Percentiles rank a stretch among this genome's conserved stretches.
Conservation (phyloP, 2,113 vertebrate genomes). For the Osmerus eperlanus region DNA sequence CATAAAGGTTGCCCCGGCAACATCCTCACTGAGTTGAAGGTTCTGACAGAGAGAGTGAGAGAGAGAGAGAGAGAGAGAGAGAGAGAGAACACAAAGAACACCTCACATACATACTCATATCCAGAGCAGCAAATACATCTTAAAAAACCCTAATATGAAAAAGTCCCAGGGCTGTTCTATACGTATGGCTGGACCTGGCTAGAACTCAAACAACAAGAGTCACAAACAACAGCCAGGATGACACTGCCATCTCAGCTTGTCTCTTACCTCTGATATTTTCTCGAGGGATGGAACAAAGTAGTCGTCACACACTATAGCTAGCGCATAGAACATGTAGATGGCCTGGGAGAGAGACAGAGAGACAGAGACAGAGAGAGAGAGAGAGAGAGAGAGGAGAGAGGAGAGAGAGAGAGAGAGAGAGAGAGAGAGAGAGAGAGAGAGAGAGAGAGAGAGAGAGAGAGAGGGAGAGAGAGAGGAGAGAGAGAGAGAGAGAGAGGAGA, state of each 20-base stretch:
- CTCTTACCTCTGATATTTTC: conserved; percentile 78
- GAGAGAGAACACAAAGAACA: neutral
- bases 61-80: neutral
- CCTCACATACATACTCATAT: neutral
- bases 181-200: too few species aligned
- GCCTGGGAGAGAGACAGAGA: conserved; percentile 52
- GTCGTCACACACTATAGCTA: conserved; percentile 77
- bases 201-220: neutral
- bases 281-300: conserved; percentile 79
- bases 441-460: too few species aligned
- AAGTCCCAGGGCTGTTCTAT: too few species aligned
- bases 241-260: neutral
- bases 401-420: too few species aligned
- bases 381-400: too few species aligned
- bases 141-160: neutral
- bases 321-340: conserved; percentile 79
- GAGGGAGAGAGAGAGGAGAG: too few species aligned
- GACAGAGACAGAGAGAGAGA: neutral
- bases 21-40: conserved; percentile 76
- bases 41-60: conserved; percentile 54
- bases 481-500: too few species aligned
- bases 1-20: conserved; percentile 78
- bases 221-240: neutral
- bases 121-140: neutral
- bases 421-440: too few species aligned